A percentile compares a stretch with the other conserved stretches of the same genome.
Conservation (phyloP, 92 coral and sea anemone genomes). For the Porites cylindrica region DNA sequence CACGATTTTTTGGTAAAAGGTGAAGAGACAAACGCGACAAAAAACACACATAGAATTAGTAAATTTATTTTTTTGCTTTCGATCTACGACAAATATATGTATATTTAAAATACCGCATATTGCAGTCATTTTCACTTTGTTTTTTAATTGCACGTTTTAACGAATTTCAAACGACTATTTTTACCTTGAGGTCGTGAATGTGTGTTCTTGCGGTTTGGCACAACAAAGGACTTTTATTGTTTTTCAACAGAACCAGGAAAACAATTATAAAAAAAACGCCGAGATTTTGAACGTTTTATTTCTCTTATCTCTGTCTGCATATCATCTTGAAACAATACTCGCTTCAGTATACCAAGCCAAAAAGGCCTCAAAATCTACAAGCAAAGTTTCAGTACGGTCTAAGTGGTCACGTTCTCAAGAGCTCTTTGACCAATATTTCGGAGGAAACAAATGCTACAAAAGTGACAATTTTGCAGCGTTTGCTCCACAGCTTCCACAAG, state of each 20-base stretch:
- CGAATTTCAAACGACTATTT: neutral
- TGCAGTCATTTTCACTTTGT: neutral
- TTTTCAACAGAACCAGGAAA: neutral
- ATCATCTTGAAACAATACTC: neutral
- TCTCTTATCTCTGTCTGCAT: neutral
- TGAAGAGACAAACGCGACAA: no score
- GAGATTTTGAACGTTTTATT: neutral
- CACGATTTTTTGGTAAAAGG: no score
- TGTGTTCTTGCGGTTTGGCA: slow-evolving; percentile 1
- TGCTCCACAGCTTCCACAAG: no score
- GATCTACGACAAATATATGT: neutral
- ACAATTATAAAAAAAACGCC: neutral
- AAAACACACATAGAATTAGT: no score
- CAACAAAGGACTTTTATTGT: neutral
- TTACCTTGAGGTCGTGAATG: neutral
- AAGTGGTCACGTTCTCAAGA: no score
- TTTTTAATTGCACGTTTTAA: neutral
- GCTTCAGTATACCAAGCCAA: neutral
- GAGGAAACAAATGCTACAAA: no score
- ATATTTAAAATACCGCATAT: neutral
- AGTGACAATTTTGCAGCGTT: no score
- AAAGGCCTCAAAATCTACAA: no score
- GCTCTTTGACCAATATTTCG: no score
- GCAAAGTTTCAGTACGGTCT: no score
- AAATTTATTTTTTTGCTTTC: no score